Percentiles rank a stretch among this genome's conserved stretches.
phyloP scores from a whole-genome alignment of 2,113 vertebrate species.

The Serinus canaria region DNA sequence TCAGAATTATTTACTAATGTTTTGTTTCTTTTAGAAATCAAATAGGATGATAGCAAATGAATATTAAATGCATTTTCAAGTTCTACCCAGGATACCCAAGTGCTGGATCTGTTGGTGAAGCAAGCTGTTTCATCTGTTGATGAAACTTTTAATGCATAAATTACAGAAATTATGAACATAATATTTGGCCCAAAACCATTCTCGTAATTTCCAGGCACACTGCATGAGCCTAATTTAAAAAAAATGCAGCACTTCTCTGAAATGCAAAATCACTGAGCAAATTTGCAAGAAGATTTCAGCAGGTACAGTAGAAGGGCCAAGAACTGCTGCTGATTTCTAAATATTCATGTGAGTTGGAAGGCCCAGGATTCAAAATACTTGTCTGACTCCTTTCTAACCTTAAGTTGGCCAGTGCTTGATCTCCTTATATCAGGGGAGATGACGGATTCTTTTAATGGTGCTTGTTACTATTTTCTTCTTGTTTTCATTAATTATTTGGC shows the following conservation, averaged over 20 bases:
- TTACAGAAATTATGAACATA: not conserved
- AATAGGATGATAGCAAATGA: not conserved
- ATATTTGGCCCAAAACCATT: not conserved
- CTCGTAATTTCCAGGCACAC: not conserved
- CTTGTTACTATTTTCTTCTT: slow-evolving; percentile 40
- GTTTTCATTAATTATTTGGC: slow-evolving; percentile 43
- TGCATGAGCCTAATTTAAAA: not conserved
- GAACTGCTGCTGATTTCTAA: slow-evolving; percentile 11
- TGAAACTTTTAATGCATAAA: not conserved
- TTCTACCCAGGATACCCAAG: not conserved
- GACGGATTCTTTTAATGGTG: not conserved
- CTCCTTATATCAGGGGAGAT: not conserved
- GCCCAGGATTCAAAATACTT: not conserved
- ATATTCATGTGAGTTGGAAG: not conserved
- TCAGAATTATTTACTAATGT: not conserved
- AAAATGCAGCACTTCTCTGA: not conserved
- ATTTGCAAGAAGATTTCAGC: not conserved
- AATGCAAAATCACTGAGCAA: not conserved
- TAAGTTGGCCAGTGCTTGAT: not conserved
- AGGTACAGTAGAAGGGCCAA: not conserved
- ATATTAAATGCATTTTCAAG: not conserved
- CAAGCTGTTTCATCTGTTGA: not conserved
- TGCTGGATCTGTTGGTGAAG: not conserved
- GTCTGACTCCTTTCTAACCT: not conserved
- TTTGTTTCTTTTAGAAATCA: not conserved